Evolutionary conservation across 2,113 vertebrate species (phyloP), one percentile per base, ranked within the genome.

Genomic region (Bos indicus): DNA sequence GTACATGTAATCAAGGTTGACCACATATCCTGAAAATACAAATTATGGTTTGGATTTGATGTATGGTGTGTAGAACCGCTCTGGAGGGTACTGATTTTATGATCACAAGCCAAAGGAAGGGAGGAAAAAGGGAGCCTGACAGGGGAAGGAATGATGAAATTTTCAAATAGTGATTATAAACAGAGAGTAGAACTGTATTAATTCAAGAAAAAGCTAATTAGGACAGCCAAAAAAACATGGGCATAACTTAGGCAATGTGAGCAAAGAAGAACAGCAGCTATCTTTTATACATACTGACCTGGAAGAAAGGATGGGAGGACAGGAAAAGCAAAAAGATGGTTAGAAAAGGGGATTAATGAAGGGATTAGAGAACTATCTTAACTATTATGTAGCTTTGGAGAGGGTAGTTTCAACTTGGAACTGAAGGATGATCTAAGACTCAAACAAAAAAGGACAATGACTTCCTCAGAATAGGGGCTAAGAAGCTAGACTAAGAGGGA

Each of bases 41-140:
- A 93, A 90, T 92, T 92, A 95, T 90, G 21, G 13, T 80, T 77
- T 92, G 60, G 43, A 92, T 82, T 88, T 97, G 54, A 92, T 64
- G 6, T 93, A 71, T 19, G 11, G 21, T 25, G 77, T 40, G 1
- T n/a, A 83, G 46, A 91, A 74, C 67, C 59, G 10, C 83, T 98
- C 88, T 87, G 74, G 10, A 89, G 16, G 8, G 86, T 62, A 85
- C 7, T 80, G 83, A 97, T 90, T 95, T 97, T 92, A 97, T 83
- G 16, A 95, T 91, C 36, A 90, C 2, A 93, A 64, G 30, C n/a
- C 90, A 97, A 96, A 88, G 14, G 15, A 85, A 52, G 54, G 5
- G 19, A 85, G 30, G 30, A 13, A 82, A 57, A 77, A 43, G 16
- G 26, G 13, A 90, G 62, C 6, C 67, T 74, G 59, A 78, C 23